Evolutionary conservation across 1,140 invertebrate genomes (phyloP).

Genomic region (Drosophila sucinea): DNA sequence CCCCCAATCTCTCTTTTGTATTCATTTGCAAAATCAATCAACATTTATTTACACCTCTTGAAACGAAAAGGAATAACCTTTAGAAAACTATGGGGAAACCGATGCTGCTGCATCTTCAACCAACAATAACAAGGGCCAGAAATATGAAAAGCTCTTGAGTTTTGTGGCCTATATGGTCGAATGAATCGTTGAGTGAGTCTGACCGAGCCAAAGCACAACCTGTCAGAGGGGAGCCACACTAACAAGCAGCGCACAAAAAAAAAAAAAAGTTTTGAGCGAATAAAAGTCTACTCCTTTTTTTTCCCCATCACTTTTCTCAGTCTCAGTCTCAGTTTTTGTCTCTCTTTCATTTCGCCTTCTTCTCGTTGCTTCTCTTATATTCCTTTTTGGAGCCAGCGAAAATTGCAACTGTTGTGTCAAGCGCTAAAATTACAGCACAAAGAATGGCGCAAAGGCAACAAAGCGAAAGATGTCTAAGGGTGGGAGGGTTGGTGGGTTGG

Average conservation of each 20-base stretch:
- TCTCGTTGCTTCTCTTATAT: neutral
- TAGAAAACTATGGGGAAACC: neutral
- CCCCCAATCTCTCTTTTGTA: neutral
- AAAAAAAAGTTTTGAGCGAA: conserved; percentile 7
- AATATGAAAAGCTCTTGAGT: conserved; percentile 27
- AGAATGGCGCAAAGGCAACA: conserved; percentile 60
- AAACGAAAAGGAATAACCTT: neutral
- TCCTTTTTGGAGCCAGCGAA: conserved; percentile 26
- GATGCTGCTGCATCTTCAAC: neutral
- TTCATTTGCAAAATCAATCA: conserved; percentile 10
- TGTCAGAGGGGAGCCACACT: conserved; percentile 29
- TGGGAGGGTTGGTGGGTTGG: neutral
- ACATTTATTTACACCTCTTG: conserved; percentile 11
- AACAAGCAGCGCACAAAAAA: conserved; percentile 44
- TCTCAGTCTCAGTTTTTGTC: neutral
- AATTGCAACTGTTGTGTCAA: conserved; percentile 65
- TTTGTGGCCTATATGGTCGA: conserved; percentile 40
- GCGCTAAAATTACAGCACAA: conserved; percentile 53
- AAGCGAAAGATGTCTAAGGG: conserved; percentile 46
- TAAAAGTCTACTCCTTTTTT: neutral
- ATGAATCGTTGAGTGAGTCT: conserved; percentile 41
- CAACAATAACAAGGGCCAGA: neutral
- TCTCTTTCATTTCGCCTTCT: neutral
- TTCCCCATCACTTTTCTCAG: neutral
- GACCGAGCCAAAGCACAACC: conserved; percentile 30